phyloP scores from a whole-genome alignment of 2,113 vertebrate genomes.

The human (Homo sapiens) region GRCh38 chr13:28987001-28987500 shows the following conservation, averaged over 20 bases:
- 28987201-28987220: too few species aligned
- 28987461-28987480: neutral
- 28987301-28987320: neutral
- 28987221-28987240: too few species aligned
- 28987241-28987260: too few species aligned
- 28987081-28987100: neutral
- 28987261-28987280: neutral
- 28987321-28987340: fast-evolving
- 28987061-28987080: neutral
- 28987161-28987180: neutral
- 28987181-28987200: neutral
- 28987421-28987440: neutral
- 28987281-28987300: neutral
- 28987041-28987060: neutral
- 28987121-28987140: neutral
- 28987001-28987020: neutral
- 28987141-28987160: neutral
- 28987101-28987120: neutral
- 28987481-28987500: neutral
- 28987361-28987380: neutral
- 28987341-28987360: fast-evolving
- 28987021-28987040: neutral
- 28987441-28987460: neutral
- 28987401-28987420: neutral
- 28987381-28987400: neutral